These are phyloP conservation scores for Spatulosminthurus flaviceps DNA, from an alignment of 2,888 invertebrate species.

Conservation along the genomic window DNA sequence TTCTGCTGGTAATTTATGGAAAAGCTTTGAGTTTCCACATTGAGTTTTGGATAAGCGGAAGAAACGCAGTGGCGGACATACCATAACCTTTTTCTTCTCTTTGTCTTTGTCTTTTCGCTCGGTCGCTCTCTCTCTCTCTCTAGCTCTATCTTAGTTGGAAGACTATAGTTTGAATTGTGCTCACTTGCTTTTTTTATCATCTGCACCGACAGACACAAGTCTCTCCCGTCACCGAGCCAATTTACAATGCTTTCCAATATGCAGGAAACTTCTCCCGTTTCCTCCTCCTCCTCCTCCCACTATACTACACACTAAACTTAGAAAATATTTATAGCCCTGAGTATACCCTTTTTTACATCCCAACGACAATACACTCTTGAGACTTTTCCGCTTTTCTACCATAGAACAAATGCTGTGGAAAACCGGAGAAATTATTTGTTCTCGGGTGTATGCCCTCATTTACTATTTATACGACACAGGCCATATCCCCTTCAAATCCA, in stretches of 20 bases:
- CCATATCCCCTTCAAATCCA: no score
- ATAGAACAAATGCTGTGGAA: no score
- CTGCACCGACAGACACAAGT: background rate
- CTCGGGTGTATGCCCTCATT: no score
- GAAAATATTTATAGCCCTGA: background rate
- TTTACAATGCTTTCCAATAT: constrained; percentile 30
- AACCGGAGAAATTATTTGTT: no score
- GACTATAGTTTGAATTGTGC: no score
- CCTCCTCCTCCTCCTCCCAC: no score
- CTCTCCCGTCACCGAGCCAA: constrained; percentile 35
- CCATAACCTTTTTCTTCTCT: background rate
- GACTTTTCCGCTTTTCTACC: no score
- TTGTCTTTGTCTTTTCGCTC: background rate
- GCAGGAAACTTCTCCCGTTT: constrained; percentile 1
- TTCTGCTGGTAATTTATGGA: constrained; percentile 30
- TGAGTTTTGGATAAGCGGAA: background rate
- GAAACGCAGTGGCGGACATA: background rate
- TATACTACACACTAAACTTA: background rate
- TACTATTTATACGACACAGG: no score
- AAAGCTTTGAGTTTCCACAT: constrained; percentile 1
- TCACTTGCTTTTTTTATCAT: no score
- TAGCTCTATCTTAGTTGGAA: no score
- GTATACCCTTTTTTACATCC: background rate
- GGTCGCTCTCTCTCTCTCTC: no score
- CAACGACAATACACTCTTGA: no score